phyloP scores from a whole-genome alignment of 1,140 invertebrate species.

The Maniola jurtina region DNA sequence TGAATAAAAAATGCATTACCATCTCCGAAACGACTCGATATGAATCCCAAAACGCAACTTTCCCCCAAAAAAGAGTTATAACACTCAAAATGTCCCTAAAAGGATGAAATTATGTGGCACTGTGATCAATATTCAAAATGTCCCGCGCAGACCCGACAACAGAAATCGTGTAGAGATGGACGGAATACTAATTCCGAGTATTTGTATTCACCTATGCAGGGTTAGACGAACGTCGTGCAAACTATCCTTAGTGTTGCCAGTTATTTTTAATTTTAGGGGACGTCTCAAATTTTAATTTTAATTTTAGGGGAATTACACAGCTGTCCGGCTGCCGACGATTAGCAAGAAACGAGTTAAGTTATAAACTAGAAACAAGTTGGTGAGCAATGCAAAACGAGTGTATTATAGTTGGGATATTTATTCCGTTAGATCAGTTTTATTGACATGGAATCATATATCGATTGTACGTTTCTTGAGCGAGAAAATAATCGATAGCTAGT shows the following conservation, averaged over 20 bases:
- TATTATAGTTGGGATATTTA: too few relatives aligned
- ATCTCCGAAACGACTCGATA: constrained; percentile 19
- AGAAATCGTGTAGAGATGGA: constrained; percentile 61
- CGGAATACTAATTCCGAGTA: constrained; percentile 55
- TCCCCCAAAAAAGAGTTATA: constrained; percentile 45
- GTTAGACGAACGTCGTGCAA: constrained; percentile 49
- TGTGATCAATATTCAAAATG: constrained; percentile 69
- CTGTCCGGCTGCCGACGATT: too few relatives aligned
- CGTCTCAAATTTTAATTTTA: not conserved
- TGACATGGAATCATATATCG: too few relatives aligned
- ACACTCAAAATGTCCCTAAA: constrained; percentile 36
- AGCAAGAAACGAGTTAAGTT: too few relatives aligned
- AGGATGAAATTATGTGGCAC: constrained; percentile 38
- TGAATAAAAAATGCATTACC: constrained; percentile 20
- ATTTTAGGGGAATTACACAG: too few relatives aligned
- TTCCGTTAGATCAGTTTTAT: too few relatives aligned
- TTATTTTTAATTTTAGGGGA: not conserved
- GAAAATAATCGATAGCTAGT: too few relatives aligned
- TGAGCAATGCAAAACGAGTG: too few relatives aligned
- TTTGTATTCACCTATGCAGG: constrained; percentile 61
- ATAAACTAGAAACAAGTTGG: too few relatives aligned
- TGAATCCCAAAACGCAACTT: constrained; percentile 46
- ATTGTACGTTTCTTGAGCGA: too few relatives aligned
- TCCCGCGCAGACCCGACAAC: constrained; percentile 50
- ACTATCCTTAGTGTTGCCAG: constrained; percentile 48